Conservation (phyloP, 2,797 vertebrate species). For the Oryzias sinensis region DNA sequence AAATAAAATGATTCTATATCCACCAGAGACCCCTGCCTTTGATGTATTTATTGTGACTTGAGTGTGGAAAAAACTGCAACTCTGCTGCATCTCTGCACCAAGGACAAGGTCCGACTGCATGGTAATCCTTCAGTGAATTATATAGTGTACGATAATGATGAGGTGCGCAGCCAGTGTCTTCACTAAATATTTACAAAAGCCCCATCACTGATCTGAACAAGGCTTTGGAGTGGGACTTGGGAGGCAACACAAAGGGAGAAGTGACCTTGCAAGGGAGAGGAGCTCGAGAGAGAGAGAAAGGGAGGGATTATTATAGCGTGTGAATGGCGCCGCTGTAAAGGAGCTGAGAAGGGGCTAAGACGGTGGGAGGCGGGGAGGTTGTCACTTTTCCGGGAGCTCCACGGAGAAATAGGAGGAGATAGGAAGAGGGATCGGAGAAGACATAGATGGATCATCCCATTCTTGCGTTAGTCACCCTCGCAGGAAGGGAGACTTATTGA, state of each 20-base stretch:
- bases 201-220: constrained; percentile 64
- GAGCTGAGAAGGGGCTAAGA: constrained; percentile 34
- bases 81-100: constrained; percentile 34
- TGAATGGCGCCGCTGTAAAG: constrained; percentile 58
- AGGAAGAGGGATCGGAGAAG: background rate
- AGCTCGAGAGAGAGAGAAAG: constrained; percentile 38
- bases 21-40: constrained; percentile 3
- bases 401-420: constrained; percentile 25
- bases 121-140: constrained; percentile 52
- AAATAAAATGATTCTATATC: constrained; percentile 7
- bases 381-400: constrained; percentile 32
- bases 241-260: constrained; percentile 62
- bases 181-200: constrained; percentile 75
- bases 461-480: constrained; percentile 12
- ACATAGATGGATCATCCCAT: constrained; percentile 17
- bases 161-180: constrained; percentile 30
- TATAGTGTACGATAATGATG: constrained; percentile 41
- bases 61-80: constrained; percentile 16
- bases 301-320: constrained; percentile 53
- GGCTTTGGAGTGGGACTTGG: constrained; percentile 53
- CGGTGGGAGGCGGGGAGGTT: constrained; percentile 10
- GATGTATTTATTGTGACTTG: constrained; percentile 19
- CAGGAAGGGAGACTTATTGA: constrained; percentile 29
- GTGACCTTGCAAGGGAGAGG: constrained; percentile 61
- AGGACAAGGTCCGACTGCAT: constrained; percentile 39